Percentiles rank a stretch among this genome's conserved stretches.
phyloP scores from a whole-genome alignment of 2,888 invertebrate genomes.

The Cephalotes varians region DNA sequence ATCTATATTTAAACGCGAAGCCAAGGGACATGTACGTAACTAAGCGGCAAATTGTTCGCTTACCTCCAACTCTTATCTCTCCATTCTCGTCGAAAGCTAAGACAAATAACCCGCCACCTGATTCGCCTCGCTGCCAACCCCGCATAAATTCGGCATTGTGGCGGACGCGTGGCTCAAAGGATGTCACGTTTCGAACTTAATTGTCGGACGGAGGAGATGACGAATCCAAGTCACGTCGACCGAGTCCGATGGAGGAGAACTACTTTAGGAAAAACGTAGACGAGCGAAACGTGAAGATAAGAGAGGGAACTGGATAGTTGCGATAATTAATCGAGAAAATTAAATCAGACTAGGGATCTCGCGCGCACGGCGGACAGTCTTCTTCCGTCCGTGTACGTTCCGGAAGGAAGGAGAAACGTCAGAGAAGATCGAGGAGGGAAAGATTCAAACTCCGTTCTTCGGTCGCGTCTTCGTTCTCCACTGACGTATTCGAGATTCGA shows the following conservation, averaged over 20 bases:
- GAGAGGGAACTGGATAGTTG: neutral
- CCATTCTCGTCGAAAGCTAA: neutral
- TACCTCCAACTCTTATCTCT: constrained; percentile 1
- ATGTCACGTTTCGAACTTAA: neutral
- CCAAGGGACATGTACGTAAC: neutral
- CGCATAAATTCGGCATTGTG: constrained; percentile 19
- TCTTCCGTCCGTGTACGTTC: neutral
- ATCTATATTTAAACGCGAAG: neutral
- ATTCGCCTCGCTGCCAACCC: neutral
- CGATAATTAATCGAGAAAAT: neutral
- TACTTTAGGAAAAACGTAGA: neutral
- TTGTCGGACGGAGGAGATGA: neutral
- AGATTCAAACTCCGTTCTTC: constrained; percentile 31
- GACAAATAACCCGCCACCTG: constrained; percentile 5
- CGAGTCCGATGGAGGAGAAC: neutral
- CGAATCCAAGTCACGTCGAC: neutral
- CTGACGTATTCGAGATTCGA: neutral
- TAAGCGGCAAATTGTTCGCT: constrained; percentile 21
- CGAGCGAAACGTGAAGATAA: neutral
- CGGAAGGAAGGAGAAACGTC: neutral
- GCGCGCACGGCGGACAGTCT: neutral
- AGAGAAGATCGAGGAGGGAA: neutral
- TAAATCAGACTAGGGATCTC: neutral
- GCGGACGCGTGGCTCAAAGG: neutral
- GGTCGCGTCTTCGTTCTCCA: neutral